These are phyloP conservation scores for Bombus confusus DNA, from an alignment of 1,140 invertebrate genomes.

Conservation along the genomic window DNA sequence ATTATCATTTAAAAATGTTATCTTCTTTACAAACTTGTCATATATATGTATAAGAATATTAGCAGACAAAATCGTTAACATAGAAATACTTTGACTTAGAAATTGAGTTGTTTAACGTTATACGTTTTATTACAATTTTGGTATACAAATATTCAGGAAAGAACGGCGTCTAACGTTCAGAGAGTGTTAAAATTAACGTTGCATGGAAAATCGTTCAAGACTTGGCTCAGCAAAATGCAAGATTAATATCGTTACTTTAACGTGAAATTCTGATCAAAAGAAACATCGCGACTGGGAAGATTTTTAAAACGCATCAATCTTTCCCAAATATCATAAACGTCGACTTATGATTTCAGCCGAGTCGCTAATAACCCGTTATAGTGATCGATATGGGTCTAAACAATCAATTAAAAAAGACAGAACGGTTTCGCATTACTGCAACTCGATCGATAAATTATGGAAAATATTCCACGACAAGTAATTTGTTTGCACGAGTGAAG, in stretches of 20 bases:
- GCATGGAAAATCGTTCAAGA: too few species aligned
- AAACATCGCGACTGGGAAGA: too few species aligned
- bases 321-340: too few species aligned
- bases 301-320: too few species aligned
- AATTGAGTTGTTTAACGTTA: accelerated
- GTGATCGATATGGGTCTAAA: neutral
- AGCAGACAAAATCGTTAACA: neutral
- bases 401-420: neutral
- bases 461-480: neutral
- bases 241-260: too few species aligned
- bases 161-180: too few species aligned
- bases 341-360: too few species aligned
- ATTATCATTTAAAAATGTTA: neutral
- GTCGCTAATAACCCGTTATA: too few species aligned
- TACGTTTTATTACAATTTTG: neutral
- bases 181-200: too few species aligned
- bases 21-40: neutral
- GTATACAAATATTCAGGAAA: neutral
- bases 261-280: too few species aligned
- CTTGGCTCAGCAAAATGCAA: too few species aligned
- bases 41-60: too few species aligned
- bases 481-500: neutral
- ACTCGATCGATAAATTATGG: neutral
- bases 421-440: neutral
- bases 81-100: neutral